Base-by-base conservation (phyloP, 2,797 vertebrate genomes). In the Propithecus perrieri region DNA sequence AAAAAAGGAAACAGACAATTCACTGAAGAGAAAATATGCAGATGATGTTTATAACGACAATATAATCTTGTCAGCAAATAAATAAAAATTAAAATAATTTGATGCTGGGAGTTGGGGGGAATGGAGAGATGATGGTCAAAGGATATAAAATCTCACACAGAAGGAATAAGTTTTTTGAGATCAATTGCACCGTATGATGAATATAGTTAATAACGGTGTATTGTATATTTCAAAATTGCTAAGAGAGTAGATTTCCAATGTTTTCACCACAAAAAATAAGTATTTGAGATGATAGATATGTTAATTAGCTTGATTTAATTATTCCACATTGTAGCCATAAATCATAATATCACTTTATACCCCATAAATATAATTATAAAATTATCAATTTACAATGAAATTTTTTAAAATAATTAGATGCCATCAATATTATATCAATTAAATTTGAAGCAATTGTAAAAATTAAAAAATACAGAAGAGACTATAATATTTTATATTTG, bases 81-180 rank as follows among this genome's bases (percentile, higher is more conserved):
- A 86, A 80, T 76, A 86, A 80, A 76, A 89, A 53, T 75, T 38
- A 74, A 93, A 93, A 87, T 59, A 92, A 86, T 22, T 46, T 69
- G 48, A 86, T 46, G 28, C 30, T 88, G 15, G 3, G 14, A 57
- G n/a, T 13, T 3, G 12, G 33, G 6, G 10, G 50, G 33, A 86
- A 85, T 2, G 17, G 7, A 18, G 41, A 88, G 30, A 88, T 48
- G 24, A 88, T 20, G 14, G 11, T 55, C 10, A 61, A 87, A 59
- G 33, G 18, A 13, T 87, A 46, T 3, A 87, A n/a, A 72, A 59
- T 57, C 38, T n/a, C 28, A n/a, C 35, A 30, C 28, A n/a, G 46
- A 30, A 61, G 20, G 24, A 75, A 8, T 61, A 87, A 43, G 55
- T 24, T 59, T 46, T 86, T 43, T 75, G 24, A 63, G 22, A 50